These are phyloP conservation scores for Proterorhinus semilunaris DNA, from an alignment of 2,113 vertebrate genomes.

Conservation along the genomic window DNA sequence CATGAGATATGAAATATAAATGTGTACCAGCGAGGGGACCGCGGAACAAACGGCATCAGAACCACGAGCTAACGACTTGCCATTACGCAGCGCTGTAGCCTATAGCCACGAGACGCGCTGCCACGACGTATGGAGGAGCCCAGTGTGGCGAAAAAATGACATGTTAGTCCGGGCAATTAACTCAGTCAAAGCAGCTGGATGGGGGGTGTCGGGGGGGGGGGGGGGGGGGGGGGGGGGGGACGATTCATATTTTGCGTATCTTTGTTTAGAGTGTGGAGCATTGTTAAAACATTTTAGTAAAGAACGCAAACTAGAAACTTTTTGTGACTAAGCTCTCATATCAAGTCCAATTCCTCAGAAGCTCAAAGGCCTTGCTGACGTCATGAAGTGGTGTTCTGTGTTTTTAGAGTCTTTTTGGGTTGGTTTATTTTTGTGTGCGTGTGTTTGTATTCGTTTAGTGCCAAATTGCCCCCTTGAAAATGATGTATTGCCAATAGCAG, in stretches of 20 bases:
- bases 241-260: not conserved
- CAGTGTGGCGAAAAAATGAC: constrained; percentile 41
- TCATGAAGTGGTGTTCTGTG: too few species aligned
- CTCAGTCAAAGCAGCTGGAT: constrained; percentile 36
- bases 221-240: too few species aligned
- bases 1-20: constrained; percentile 80
- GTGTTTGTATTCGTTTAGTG: too few species aligned
- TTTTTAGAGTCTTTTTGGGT: too few species aligned
- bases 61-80: constrained; percentile 69
- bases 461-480: too few species aligned
- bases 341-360: too few species aligned
- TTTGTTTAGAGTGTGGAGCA: not conserved
- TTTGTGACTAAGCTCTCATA: not conserved
- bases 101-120: constrained; percentile 51
- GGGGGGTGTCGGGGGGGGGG: too few species aligned
- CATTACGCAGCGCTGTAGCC: constrained; percentile 65
- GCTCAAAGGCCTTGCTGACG: too few species aligned
- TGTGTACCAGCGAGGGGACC: constrained; percentile 70
- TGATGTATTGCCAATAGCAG: too few species aligned
- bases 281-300: not conserved
- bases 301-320: not conserved
- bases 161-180: constrained; percentile 45
- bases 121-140: constrained; percentile 40
- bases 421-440: too few species aligned
- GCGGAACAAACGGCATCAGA: constrained; percentile 68